These are phyloP conservation scores for Cryptus viduatorius DNA, from an alignment of 2,888 invertebrate species.

Conservation along the genomic window DNA sequence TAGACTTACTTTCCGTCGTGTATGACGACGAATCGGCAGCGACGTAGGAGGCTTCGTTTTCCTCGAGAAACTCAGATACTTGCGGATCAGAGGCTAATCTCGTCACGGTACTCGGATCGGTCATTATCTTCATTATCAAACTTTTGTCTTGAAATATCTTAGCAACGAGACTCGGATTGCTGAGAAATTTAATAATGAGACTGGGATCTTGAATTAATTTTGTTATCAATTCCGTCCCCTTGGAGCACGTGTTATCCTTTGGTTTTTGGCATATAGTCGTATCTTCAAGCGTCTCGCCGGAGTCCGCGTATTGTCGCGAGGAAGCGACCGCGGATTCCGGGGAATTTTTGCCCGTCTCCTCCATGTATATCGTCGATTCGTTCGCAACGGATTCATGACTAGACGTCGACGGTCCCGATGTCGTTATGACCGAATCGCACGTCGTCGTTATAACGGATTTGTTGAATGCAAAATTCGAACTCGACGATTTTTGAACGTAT, in stretches of 20 bases:
- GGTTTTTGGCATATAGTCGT: constrained; percentile 70
- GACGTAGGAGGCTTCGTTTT: constrained; percentile 63
- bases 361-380: background rate
- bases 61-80: constrained; percentile 76
- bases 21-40: constrained; percentile 50
- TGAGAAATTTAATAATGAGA: constrained; percentile 66
- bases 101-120: constrained; percentile 75
- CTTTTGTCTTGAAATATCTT: constrained; percentile 78
- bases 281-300: constrained; percentile 1
- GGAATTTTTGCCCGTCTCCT: background rate
- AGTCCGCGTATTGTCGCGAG: background rate
- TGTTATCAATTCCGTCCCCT: constrained; percentile 65
- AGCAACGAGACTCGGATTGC: constrained; percentile 70
- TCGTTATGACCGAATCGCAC: constrained; percentile 23
- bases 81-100: constrained; percentile 79
- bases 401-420: constrained; percentile 28
- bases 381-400: constrained; percentile 5
- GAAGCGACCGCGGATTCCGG: background rate
- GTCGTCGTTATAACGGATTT: background rate
- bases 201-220: constrained; percentile 75
- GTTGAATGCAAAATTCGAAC: constrained; percentile 45
- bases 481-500: constrained; percentile 60
- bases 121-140: constrained; percentile 78
- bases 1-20: constrained; percentile 17
- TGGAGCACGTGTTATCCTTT: constrained; percentile 72